Base-by-base conservation (phyloP, 1,140 invertebrate genomes). In the Brevipalpus yothersi region DNA sequence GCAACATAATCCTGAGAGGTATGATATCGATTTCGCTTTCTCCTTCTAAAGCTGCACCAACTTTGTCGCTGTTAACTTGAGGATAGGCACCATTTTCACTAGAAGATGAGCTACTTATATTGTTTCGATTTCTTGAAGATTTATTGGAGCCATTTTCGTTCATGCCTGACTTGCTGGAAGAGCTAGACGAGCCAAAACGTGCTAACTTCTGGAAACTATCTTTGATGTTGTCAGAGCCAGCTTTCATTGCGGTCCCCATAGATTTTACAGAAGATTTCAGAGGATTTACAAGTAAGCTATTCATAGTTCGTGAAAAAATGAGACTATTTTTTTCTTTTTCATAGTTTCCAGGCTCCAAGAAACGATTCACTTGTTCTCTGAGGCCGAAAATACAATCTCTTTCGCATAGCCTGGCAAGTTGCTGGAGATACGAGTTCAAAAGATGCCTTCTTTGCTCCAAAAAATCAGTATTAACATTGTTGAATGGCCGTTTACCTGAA, bases 401-500 rank as follows among this genome's bases (percentile, higher is more conserved):
- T 13, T 23, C 51, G 7, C 23, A 55, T 61, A 88, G 69, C 62
- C 78, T 77, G 17, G 81, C 76, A 21, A 87, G 65, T 63, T 77
- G 81, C 65, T 80, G 76, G 58, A 94, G 72, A 73, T 91, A 94
- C 41, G 76, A 77, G 68, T 91, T 88, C 7, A 94, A 70, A 73
- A 85, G 82, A 59, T 80, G 76, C 76, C 86, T 88, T 41, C 90
- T 74, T 66, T 80, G 82, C 69, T 94, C 88, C 49, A 95, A 69
- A 49, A 94, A 88, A 9, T 80, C 74, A 53, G 85, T 73, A 59
- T 87, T 88, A 69, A 87, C 85, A 69, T 93, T 94, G 65, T 92
- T 88, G 67, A 94, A 87, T 17, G 89, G 82, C 67, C 90, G 91
- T 71, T 95, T 95, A 0, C 82, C 84, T 12, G 90, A 90, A 68